Base-by-base conservation (phyloP, 2,797 vertebrate genomes). In the Melanotaenia parkinsoni region DNA sequence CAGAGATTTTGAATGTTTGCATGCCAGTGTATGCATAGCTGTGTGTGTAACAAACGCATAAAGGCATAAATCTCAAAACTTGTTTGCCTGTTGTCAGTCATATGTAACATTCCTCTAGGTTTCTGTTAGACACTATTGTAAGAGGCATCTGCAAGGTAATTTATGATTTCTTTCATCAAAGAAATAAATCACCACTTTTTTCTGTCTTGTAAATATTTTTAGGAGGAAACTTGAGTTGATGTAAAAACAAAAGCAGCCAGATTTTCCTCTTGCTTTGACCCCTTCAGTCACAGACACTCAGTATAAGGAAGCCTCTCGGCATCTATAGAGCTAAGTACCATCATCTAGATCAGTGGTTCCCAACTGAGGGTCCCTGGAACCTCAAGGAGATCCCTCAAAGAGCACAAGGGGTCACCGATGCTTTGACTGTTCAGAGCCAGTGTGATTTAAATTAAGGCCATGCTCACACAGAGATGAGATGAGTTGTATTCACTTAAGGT, bases 181-280 rank as follows among this genome's bases (percentile, higher is more conserved):
- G 79, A 85, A 56, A 89, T 89, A 80, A 89, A 90, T 89, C 85
- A 87, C 65, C 56, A 38, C 57, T 61, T 76, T 64, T 35, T n/a
- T 63, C 66, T 77, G 67, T 70, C 81, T 82, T 80, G 68, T 86
- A 70, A 35, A n/a, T 43, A 71, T 82, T 83, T 53, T 63, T 71
- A 80, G 33, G 66, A 63, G 35, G 82, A 86, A 84, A 72, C 58
- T 82, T 50, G 47, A 79, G 71, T 66, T 75, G n/a, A 79, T 66
- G 40, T 47, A 47, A 58, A 70, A 86, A 67, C 7, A 75, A 75
- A 87, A 86, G 67, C 33, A 76, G 28, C 9, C 22, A 0, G 35
- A 28, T 57, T 13, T 12, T 71, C 43, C 26, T 58, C 56, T 37
- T 51, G 22, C n/a, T 1, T 33, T 63, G 61, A 69, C 28, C 6